These are phyloP conservation scores for Drosophila bocqueti DNA, from an alignment of 1,140 invertebrate genomes.

Conservation along the genomic window DNA sequence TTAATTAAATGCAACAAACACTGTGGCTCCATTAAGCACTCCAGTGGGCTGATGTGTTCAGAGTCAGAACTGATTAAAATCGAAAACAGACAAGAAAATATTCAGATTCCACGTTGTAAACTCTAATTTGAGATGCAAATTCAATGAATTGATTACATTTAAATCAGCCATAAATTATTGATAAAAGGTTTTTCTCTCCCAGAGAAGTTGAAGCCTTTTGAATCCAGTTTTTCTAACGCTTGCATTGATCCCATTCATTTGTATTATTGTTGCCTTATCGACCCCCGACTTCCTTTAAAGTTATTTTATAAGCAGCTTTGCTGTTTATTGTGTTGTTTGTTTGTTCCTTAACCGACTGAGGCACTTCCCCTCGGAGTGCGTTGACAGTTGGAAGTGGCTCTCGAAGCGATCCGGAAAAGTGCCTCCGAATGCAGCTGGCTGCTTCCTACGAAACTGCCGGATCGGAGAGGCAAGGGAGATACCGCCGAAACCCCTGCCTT, in stretches of 20 bases:
- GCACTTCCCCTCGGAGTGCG: constrained; percentile 1
- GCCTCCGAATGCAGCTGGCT: constrained; percentile 22
- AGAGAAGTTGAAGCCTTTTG: not conserved
- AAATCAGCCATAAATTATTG: not conserved
- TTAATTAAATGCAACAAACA: not conserved
- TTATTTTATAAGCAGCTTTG: not conserved
- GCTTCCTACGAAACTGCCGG: not conserved
- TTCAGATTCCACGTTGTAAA: not conserved
- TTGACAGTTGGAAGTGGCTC: constrained; percentile 34
- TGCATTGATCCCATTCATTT: not conserved
- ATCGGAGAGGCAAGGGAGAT: constrained; percentile 13
- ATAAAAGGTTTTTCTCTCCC: not conserved
- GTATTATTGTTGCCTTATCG: not conserved
- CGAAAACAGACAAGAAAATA: not conserved
- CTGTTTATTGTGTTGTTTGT: not conserved
- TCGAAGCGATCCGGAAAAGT: constrained; percentile 15
- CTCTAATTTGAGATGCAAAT: constrained; percentile 1
- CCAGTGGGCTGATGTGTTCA: not conserved
- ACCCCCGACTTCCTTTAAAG: not conserved
- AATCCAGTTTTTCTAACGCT: not conserved
- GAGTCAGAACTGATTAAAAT: not conserved
- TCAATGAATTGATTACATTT: not conserved
- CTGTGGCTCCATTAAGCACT: not conserved
- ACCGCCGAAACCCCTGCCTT: constrained; percentile 10
- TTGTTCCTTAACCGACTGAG: constrained; percentile 2